Base-by-base conservation (phyloP, 2,888 invertebrate species). In the Nebria brevicollis region DNA sequence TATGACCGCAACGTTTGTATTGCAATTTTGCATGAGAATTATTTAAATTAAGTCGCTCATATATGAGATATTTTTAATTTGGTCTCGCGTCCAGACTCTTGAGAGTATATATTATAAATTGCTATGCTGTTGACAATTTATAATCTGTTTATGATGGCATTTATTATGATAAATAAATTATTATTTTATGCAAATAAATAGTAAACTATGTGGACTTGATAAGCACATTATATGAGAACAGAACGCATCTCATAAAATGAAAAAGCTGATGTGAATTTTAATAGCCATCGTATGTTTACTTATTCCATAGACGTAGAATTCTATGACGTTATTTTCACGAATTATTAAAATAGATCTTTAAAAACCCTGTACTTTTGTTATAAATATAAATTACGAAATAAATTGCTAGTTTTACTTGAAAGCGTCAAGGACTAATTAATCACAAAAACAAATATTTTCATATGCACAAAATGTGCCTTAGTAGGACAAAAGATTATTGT, bases 171-270 rank as follows among this genome's bases (percentile, higher is more conserved):
- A 54, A 11, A 5, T 54, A 54, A 54, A 54, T 54, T 3, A 54
- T 54, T 54, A 54, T 54, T 54, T 54, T 54, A 54, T 54, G 54
- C 54, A 54, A 54, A 54, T 54, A 54, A 54, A 54, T 54, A 54
- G 4, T 54, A 54, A 34, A 54, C 54, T 54, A 54, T 54, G 13
- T 54, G 54, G 34, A 54, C 11, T 54, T 54, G 54, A 54, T 54
- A 54, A 43, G 54, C 54, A 13, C 7, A 54, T 13, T 54, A 54
- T 11, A 54, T 54, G 54, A 34, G 54, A 54, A 54, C 13, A 54
- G 34, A 34, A 5, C 34, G 54, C 54, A 11, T 54, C 54, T 54
- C 54, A 13, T 8, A 2, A 54, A 54, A 54, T 54, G 54, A 54
- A 54, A 54, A 54, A 2, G 54, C 54, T 54, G 54, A 54, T 54